These are phyloP conservation scores for Holcopasites calliopsidis DNA, from an alignment of 1,140 invertebrate species.

Conservation along the genomic window DNA sequence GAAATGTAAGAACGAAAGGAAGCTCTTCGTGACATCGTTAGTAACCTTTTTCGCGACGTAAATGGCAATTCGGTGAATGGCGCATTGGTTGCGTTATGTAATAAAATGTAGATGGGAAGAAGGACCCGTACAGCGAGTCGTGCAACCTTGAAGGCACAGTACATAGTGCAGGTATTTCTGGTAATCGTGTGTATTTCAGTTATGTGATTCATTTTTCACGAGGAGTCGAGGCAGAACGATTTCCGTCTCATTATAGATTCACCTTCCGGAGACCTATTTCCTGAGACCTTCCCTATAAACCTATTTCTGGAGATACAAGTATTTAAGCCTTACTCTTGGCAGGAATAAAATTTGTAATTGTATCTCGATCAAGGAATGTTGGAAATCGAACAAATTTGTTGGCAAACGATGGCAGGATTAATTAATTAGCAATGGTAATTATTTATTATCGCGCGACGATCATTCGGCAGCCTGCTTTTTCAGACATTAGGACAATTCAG, in stretches of 20 bases:
- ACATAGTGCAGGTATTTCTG: neutral
- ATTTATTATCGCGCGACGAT: constrained; percentile 2
- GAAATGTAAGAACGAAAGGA: neutral
- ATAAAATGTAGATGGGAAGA: constrained; percentile 17
- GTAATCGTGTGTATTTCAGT: neutral
- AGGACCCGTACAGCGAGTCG: neutral
- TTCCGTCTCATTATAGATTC: constrained; percentile 25
- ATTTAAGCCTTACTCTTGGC: no score
- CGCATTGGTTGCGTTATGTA: constrained; percentile 34
- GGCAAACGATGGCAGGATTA: neutral
- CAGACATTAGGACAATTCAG: no score
- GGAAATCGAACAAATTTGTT: neutral
- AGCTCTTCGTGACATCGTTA: neutral
- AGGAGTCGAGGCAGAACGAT: neutral
- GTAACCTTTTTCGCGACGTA: neutral
- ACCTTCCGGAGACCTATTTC: no score
- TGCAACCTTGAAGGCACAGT: constrained; percentile 1
- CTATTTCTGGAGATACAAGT: no score
- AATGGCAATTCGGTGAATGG: constrained; percentile 1
- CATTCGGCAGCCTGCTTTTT: neutral
- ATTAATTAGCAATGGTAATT: neutral
- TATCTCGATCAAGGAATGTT: neutral
- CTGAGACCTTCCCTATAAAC: no score
- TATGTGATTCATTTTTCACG: constrained; percentile 21
- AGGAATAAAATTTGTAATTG: no score